A percentile compares a stretch with the other conserved stretches of the same genome.
These are phyloP conservation scores for Epinephelus lanceolatus DNA, from an alignment of 2,113 vertebrate species.

Conservation along the genomic window DNA sequence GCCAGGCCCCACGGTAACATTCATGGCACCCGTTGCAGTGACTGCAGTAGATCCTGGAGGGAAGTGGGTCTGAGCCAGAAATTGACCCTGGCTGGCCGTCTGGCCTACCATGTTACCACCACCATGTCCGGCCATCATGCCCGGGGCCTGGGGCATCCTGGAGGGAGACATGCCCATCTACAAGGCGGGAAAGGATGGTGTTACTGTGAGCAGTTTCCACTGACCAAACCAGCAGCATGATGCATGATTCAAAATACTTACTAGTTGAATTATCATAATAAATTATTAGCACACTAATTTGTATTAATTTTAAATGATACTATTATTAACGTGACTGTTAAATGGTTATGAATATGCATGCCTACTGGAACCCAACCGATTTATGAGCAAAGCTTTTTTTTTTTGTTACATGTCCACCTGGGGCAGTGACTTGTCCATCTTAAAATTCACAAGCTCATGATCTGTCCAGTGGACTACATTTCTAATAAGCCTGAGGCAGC, in stretches of 20 bases:
- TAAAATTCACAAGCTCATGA: not conserved
- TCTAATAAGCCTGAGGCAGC: not conserved
- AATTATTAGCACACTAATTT: not conserved
- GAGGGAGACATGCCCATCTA: conserved; percentile 98
- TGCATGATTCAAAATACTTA: not conserved
- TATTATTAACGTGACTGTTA: not conserved
- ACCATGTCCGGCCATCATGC: conserved; percentile 90
- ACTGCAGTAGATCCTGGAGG: conserved; percentile 82
- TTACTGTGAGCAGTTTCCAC: not conserved
- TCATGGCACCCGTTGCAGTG: conserved; percentile 86
- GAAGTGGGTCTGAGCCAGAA: conserved; percentile 93
- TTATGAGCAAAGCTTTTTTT: not conserved
- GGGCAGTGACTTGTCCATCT: not conserved
- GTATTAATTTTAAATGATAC: not conserved
- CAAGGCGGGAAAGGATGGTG: conserved; percentile 1
- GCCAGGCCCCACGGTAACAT: conserved; percentile 87
- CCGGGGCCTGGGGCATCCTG: conserved; percentile 94
- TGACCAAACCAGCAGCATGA: not conserved
- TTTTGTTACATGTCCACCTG: not conserved
- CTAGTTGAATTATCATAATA: not conserved
- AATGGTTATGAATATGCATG: not conserved
- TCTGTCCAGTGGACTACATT: not conserved
- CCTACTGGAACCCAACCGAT: not conserved
- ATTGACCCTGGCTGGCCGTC: conserved; percentile 90
- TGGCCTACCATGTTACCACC: conserved; percentile 92